A percentile compares a stretch with the other conserved stretches of the same genome.
phyloP scores from a whole-genome alignment of 2,797 vertebrate genomes.

The Pseudochirops cupreus region DNA sequence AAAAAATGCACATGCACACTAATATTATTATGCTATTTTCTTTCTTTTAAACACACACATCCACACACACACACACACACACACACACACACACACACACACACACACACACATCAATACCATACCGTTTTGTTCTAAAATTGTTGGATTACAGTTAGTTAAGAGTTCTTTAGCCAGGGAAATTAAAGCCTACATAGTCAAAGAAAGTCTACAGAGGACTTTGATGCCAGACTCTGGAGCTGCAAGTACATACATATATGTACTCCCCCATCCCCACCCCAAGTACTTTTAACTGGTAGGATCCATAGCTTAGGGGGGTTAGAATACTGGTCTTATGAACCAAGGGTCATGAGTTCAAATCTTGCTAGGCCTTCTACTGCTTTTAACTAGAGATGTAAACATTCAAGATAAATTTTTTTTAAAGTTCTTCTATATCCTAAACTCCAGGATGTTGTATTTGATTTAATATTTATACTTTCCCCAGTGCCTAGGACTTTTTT shows the following conservation, averaged over 20 bases:
- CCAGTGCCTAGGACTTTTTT: background rate
- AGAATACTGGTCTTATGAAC: too few relatives aligned
- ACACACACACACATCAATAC: background rate
- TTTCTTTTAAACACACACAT: background rate
- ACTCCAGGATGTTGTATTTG: background rate
- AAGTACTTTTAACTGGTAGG: too few relatives aligned
- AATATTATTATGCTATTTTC: background rate
- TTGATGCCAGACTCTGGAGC: conserved; percentile 16
- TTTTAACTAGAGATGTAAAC: background rate
- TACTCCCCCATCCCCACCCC: too few relatives aligned
- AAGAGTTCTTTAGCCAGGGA: background rate
- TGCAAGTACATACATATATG: background rate
- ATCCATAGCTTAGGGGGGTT: too few relatives aligned
- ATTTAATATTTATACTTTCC: background rate
- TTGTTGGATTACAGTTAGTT: background rate
- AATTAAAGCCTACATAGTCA: background rate
- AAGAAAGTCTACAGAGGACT: background rate
- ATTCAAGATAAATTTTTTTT: background rate
- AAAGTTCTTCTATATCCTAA: background rate
- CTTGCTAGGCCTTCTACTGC: too few relatives aligned
- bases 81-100: too few relatives aligned
- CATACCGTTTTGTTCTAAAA: background rate
- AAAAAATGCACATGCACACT: background rate
- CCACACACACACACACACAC: too few relatives aligned
- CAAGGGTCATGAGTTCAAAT: too few relatives aligned